Evolutionary conservation across 2,888 invertebrate species (phyloP).

Genomic region (Acanthosepion pharaonis): DNA sequence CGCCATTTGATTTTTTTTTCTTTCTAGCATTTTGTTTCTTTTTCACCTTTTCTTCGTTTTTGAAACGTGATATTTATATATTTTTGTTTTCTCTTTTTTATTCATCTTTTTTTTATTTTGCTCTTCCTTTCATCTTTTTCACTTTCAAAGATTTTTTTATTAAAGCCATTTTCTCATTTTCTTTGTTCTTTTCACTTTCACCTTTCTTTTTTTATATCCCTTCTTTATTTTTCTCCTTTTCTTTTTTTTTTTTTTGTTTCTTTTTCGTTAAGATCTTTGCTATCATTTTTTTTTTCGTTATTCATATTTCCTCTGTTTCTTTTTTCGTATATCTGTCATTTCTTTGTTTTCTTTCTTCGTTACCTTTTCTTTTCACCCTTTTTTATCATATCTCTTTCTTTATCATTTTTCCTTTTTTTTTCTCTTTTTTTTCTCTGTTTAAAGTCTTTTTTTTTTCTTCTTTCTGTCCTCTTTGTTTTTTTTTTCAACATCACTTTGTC

Average conservation of each 20-base stretch:
- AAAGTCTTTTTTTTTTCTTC: neutral
- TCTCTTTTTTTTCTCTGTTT: neutral
- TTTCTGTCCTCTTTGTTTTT: no score
- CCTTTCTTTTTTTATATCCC: neutral
- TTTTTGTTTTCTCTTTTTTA: neutral
- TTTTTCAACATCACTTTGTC: neutral
- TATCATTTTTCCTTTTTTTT: neutral
- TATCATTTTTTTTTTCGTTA: neutral
- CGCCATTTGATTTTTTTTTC: no score
- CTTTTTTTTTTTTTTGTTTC: neutral
- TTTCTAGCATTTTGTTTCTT: neutral
- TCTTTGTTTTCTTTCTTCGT: neutral
- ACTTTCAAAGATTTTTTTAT: neutral
- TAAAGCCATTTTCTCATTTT: accelerated
- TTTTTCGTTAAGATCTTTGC: no score
- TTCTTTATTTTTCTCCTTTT: neutral
- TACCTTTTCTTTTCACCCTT: no score
- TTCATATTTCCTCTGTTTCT: neutral
- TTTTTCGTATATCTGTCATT: neutral
- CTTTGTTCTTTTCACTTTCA: neutral
- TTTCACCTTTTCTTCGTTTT: neutral
- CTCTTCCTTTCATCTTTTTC: neutral
- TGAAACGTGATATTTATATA: no score
- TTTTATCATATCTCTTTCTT: neutral
- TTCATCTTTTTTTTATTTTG: accelerated